Base-by-base conservation (phyloP, 2,797 vertebrate genomes). In the Cyclura pinguis region DNA sequence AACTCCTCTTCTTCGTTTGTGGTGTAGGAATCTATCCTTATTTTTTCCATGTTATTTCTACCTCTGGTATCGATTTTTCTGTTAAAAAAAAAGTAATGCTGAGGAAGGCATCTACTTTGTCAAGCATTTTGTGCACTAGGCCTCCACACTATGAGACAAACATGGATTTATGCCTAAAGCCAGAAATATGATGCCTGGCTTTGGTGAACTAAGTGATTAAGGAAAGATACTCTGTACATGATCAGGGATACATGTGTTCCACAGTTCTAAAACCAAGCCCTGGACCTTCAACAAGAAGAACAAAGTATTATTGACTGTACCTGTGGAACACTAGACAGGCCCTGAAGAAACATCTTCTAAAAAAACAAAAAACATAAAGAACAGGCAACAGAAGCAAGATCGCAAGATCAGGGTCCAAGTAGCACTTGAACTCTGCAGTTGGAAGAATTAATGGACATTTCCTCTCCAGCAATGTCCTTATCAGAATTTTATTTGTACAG, bases 351-450 rank as follows among this genome's bases (percentile, higher is more conserved):
- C 91, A 91, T 95, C 93, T 95, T 90, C 89, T 88, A 1, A 67
- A 89, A 96, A 95, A 42, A 3, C 42, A 8, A 50, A 4, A 77
- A 78, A 55, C 20, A 4, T n/a, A 92, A 95, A 94, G 92, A 87
- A 85, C 87, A 91, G 93, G 85, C 91, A 50, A 95, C 92, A 89
- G 93, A 91, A 94, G 93, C 91, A 88, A 67, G 92, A 77, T 91
- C 93, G 87, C 3, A 3, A 86, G 0, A 3, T 92, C 95, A 94
- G 93, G 92, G 91, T 89, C 94, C 20, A 13, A n/a, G 10, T 16
- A 6, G 38, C 2, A 29, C 29, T 2, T 94, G 90, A 92, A 93
- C 95, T 94, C 95, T 90, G 5, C 2, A n/a, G 52, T 47, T 59
- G 52, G 32, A 52, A 55, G 32, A 62, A 57, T 4, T 27, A 2